Base-by-base conservation (phyloP, 2,888 invertebrate genomes). In the Tupiocoris notatus region DNA sequence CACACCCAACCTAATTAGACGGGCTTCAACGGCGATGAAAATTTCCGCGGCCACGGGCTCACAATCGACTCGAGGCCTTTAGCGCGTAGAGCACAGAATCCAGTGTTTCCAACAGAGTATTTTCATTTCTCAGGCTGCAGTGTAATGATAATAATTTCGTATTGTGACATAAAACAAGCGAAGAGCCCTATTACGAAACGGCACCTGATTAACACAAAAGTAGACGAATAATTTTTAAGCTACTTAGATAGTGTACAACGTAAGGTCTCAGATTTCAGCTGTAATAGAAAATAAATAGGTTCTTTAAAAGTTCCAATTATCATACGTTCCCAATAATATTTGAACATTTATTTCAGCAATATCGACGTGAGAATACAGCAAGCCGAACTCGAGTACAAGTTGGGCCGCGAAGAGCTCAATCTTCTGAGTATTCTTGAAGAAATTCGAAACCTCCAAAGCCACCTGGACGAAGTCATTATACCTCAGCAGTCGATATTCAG, bases 311-410 rank as follows among this genome's bases (percentile, higher is more conserved):
- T n/a, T n/a, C n/a, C n/a, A n/a, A n/a, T n/a, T n/a, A n/a, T n/a
- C n/a, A n/a, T n/a, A n/a, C n/a, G n/a, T n/a, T n/a, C n/a, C n/a
- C n/a, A n/a, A n/a, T n/a, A n/a, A n/a, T n/a, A n/a, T n/a, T 39
- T 39, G 39, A 39, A 39, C 39, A 12, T 39, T 79, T 73, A 80
- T 84, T 84, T 1, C 84, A 94, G 94, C 82, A 94, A 94, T 84
- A 95, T 95, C 77, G 95, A 95, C 84, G 91, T 92, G 64, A 88
- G 94, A 80, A 95, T 95, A 83, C 91, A 94, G 82, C 94, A 95
- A 83, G 95, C 95, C 0, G 95, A 95, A 84, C 85, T 95, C 81
- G 95, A 95, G 83, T 95, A 94, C 84, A 91, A 94, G 83, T 85
- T 94, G 80, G 95, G 95, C 0, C 88, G 94, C 63, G 95, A 95